Conservation (phyloP, 2,888 invertebrate species). For the Campoletis raptor region DNA sequence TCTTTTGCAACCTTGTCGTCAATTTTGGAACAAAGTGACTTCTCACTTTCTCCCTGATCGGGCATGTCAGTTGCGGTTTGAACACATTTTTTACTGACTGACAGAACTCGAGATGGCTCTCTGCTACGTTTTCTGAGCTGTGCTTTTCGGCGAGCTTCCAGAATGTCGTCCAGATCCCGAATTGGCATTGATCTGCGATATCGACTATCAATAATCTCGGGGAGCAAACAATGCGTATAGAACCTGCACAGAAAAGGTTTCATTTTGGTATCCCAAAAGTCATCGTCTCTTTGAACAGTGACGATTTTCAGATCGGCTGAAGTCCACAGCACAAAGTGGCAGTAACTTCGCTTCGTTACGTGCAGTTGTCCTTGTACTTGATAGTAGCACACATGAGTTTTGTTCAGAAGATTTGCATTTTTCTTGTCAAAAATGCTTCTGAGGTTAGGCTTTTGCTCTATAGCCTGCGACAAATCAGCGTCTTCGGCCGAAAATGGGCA, state of each 20-base stretch:
- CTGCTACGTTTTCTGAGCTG: background rate
- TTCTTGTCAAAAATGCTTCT: conserved; percentile 13
- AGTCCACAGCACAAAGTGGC: conserved; percentile 72
- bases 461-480: background rate
- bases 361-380: conserved; percentile 73
- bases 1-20: background rate
- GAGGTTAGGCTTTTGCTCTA: conserved; percentile 1
- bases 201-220: conserved; percentile 67
- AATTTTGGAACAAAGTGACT: background rate
- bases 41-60: background rate
- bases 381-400: conserved; percentile 59
- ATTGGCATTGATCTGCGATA: conserved; percentile 61
- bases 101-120: background rate
- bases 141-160: conserved; percentile 41
- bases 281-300: conserved; percentile 59
- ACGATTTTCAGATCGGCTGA: conserved; percentile 51
- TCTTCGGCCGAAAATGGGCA: conserved; percentile 68
- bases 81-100: background rate
- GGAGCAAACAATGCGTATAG: conserved; percentile 62
- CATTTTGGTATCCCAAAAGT: conserved; percentile 68
- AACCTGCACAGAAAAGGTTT: conserved; percentile 56
- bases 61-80: background rate
- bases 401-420: background rate
- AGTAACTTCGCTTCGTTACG: conserved; percentile 69
- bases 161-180: conserved; percentile 62